Evolutionary conservation across 2,888 invertebrate genomes (phyloP).

Genomic region (Agrochola litura): DNA sequence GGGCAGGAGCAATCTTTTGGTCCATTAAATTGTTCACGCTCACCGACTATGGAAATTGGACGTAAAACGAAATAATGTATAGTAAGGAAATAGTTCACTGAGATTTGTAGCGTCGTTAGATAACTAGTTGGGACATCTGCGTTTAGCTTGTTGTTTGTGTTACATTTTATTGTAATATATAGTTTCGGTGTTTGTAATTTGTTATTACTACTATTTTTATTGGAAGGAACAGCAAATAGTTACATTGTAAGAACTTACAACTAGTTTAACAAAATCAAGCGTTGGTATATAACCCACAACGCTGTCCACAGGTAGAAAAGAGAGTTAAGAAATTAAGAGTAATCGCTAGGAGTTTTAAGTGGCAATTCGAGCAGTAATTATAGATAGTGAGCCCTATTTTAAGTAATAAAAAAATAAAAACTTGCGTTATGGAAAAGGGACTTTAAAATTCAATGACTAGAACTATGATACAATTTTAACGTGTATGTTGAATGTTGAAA

Average conservation of each 20-base stretch:
- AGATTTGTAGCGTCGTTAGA: conserved; percentile 79
- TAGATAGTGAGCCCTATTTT: background rate
- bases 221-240: background rate
- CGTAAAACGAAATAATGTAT: conserved; percentile 88
- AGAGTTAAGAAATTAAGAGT: background rate
- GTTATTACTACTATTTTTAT: background rate
- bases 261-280: background rate
- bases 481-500: background rate
- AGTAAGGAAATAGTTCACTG: conserved; percentile 83
- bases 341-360: background rate
- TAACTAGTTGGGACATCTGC: conserved; percentile 66
- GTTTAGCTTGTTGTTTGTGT: conserved; percentile 54
- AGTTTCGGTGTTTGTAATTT: background rate
- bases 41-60: conserved; percentile 90
- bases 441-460: background rate
- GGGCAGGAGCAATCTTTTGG: conserved; percentile 87
- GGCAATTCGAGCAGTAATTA: background rate
- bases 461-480: background rate
- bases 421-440: background rate
- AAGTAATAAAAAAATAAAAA: background rate
- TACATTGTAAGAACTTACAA: background rate
- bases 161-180: conserved; percentile 32
- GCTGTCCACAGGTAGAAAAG: background rate
- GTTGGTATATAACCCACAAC: background rate
- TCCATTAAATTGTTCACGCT: conserved; percentile 90